Evolutionary conservation across 2,113 vertebrate genomes (phyloP).

Genomic region (Nipponia nippon): DNA sequence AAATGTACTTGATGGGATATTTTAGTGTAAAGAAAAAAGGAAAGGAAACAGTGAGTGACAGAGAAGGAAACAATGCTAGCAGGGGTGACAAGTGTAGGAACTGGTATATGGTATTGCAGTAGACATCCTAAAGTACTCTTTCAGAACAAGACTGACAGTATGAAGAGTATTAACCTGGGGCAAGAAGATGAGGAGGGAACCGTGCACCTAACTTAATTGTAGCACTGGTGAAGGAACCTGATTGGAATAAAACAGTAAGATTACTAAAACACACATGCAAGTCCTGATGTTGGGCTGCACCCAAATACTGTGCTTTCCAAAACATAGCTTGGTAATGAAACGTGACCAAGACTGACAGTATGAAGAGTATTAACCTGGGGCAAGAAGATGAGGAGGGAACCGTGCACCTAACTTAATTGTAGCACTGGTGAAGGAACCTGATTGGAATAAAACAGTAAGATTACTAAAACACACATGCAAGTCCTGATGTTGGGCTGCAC

Average conservation of each 20-base stretch:
- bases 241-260: not conserved
- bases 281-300: not conserved
- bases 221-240: not conserved
- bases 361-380: not conserved
- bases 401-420: not conserved
- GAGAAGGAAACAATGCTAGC: not conserved
- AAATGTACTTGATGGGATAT: not conserved
- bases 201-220: not conserved
- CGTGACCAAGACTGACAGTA: not conserved
- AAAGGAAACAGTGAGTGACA: not conserved
- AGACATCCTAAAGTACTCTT: not conserved
- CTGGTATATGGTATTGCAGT: not conserved
- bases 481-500: not conserved
- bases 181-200: not conserved
- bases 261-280: not conserved
- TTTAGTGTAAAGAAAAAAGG: not conserved
- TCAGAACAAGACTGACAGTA: not conserved
- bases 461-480: not conserved
- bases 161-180: not conserved
- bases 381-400: not conserved
- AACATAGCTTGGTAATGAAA: not conserved
- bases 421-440: not conserved
- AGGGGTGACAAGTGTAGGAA: not conserved
- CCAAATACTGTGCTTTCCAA: not conserved
- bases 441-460: not conserved